phyloP scores from a whole-genome alignment of 2,888 invertebrate species.

The Cheilosia vernalis region DNA sequence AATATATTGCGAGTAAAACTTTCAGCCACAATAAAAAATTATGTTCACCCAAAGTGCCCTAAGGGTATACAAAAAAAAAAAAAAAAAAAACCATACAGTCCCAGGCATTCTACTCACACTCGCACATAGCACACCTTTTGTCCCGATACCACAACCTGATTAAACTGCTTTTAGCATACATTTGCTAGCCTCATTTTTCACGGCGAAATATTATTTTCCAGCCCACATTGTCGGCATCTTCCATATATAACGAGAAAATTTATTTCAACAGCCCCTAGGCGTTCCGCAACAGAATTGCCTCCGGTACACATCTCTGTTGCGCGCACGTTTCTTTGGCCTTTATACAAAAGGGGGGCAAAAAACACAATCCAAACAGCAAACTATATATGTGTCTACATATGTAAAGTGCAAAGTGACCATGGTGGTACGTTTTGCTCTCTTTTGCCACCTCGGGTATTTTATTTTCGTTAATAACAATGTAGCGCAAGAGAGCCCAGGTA shows the following conservation, averaged over 20 bases:
- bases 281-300: slow-evolving; percentile 72
- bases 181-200: slow-evolving; percentile 77
- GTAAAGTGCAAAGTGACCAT: slow-evolving; percentile 69
- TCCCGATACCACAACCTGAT: slow-evolving; percentile 76
- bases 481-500: slow-evolving; percentile 65
- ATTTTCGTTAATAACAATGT: slow-evolving; percentile 76
- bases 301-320: slow-evolving; percentile 56
- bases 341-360: slow-evolving; percentile 18
- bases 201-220: slow-evolving; percentile 76
- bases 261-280: slow-evolving; percentile 70
- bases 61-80: slow-evolving; percentile 35
- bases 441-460: slow-evolving; percentile 72
- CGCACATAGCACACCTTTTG: slow-evolving; percentile 66
- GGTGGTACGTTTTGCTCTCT: slow-evolving; percentile 68
- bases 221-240: slow-evolving; percentile 77
- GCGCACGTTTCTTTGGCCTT: slow-evolving; percentile 70
- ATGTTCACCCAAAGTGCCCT: slow-evolving; percentile 55
- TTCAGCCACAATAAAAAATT: slow-evolving; percentile 48
- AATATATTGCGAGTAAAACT: slow-evolving; percentile 67
- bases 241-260: slow-evolving; percentile 75
- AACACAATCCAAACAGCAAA: slow-evolving; percentile 15
- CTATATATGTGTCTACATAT: slow-evolving; percentile 18
- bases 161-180: slow-evolving; percentile 77
- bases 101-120: slow-evolving; percentile 22
- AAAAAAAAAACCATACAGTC: slow-evolving; percentile 24